Percentiles rank a stretch among this genome's conserved stretches.
Conservation (phyloP, 2,113 vertebrate genomes). For the Rostratula benghalensis region DNA sequence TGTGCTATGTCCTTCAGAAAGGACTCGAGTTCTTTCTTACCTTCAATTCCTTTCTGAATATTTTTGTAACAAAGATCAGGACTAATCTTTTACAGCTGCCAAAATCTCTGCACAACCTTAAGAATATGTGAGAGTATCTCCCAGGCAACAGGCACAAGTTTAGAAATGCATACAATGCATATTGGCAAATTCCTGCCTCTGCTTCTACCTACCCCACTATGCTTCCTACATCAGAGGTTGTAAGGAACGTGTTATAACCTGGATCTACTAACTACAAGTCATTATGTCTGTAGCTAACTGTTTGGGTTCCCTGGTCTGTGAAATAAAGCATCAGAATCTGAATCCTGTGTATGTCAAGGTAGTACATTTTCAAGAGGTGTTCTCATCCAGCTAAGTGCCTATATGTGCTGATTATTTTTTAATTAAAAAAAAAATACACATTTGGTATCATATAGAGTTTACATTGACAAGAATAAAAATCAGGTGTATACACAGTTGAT, state of each 20-base stretch:
- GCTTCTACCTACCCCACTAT: background rate
- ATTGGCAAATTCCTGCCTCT: background rate
- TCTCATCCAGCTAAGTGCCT: background rate
- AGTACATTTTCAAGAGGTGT: background rate
- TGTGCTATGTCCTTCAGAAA: background rate
- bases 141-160: background rate
- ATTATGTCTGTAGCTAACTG: background rate
- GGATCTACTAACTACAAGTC: background rate
- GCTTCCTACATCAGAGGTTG: background rate
- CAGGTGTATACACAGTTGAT: background rate
- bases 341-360: background rate
- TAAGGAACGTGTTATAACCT: background rate
- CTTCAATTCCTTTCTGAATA: background rate
- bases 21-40: background rate
- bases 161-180: background rate
- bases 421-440: background rate
- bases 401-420: background rate
- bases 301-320: background rate
- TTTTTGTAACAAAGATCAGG: background rate
- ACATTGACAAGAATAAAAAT: background rate
- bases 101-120: background rate
- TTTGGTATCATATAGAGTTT: background rate
- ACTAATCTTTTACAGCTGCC: background rate
- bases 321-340: background rate
- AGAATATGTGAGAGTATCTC: background rate